phyloP scores from a whole-genome alignment of 2,888 invertebrate genomes.

The Scrobipalpa atriplicella region DNA sequence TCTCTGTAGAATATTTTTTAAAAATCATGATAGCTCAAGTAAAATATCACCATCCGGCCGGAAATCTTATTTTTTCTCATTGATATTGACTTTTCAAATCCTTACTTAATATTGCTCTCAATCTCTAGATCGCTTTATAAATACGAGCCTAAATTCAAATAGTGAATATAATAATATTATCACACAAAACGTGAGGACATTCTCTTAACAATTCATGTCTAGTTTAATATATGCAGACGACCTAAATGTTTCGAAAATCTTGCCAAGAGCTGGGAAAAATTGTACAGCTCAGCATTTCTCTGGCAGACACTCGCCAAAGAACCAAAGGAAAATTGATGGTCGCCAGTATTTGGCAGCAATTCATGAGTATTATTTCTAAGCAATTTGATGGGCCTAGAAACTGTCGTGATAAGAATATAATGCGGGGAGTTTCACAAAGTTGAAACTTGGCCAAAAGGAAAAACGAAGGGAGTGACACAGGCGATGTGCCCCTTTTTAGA shows the following conservation, averaged over 20 bases:
- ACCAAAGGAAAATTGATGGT: background rate
- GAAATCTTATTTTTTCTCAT: too few relatives aligned
- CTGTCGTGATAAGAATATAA: background rate
- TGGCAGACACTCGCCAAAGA: conserved; percentile 2
- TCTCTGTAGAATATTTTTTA: too few relatives aligned
- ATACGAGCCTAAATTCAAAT: too few relatives aligned
- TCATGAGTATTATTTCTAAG: conserved; percentile 1
- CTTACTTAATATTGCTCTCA: too few relatives aligned
- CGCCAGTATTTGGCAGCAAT: background rate
- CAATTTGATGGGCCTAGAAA: conserved; percentile 1
- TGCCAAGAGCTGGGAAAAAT: background rate
- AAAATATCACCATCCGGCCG: too few relatives aligned
- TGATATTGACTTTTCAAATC: too few relatives aligned
- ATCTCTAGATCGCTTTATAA: too few relatives aligned
- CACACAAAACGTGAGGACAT: too few relatives aligned
- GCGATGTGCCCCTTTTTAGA: conserved; percentile 2
- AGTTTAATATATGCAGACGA: background rate
- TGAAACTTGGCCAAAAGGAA: conserved; percentile 6
- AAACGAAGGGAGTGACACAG: background rate
- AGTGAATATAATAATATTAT: too few relatives aligned
- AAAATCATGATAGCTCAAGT: too few relatives aligned
- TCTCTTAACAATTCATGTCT: background rate
- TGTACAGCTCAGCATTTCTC: background rate
- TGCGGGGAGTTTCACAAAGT: background rate
- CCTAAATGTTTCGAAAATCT: background rate